These are phyloP conservation scores for Toxotes chatareus DNA, from an alignment of 2,113 vertebrate genomes.

Conservation along the genomic window DNA sequence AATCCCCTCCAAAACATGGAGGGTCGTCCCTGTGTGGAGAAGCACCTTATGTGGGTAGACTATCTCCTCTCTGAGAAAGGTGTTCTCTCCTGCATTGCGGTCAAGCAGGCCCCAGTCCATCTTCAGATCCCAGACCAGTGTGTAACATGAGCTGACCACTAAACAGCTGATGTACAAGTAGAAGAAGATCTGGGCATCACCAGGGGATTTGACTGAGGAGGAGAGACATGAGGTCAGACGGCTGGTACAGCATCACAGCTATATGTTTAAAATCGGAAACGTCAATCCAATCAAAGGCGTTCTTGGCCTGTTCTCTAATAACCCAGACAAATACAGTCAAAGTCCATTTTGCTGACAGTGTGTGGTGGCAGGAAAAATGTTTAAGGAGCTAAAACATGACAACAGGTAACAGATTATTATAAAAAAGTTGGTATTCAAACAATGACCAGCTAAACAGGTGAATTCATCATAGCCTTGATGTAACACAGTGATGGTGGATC, in stretches of 20 bases:
- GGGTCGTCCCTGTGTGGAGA: not conserved
- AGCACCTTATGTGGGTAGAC: conserved; percentile 97
- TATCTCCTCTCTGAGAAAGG: conserved; percentile 97
- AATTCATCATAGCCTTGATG: too few species aligned
- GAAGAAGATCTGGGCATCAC: conserved; percentile 91
- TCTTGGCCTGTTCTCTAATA: not conserved
- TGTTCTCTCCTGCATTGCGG: conserved; percentile 96
- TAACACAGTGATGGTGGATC: too few species aligned
- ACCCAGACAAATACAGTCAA: not conserved
- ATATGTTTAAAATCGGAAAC: too few species aligned
- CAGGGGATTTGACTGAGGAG: conserved; percentile 82
- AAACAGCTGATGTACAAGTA: conserved; percentile 93
- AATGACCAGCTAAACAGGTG: too few species aligned
- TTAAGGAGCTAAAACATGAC: too few species aligned
- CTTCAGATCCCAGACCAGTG: conserved; percentile 98
- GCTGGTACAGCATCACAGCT: not conserved
- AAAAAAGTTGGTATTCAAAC: too few species aligned
- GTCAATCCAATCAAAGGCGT: too few species aligned
- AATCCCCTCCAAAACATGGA: not conserved
- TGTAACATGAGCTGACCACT: conserved; percentile 95
- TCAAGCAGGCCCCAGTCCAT: conserved; percentile 99
- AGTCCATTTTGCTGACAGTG: too few species aligned
- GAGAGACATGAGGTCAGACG: not conserved
- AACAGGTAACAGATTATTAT: too few species aligned
- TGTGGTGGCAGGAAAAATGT: too few species aligned